Evolutionary conservation across 2,113 vertebrate genomes (phyloP), one percentile per base, ranked within the genome.

Genomic region (Daphoenositta chrysoptera): DNA sequence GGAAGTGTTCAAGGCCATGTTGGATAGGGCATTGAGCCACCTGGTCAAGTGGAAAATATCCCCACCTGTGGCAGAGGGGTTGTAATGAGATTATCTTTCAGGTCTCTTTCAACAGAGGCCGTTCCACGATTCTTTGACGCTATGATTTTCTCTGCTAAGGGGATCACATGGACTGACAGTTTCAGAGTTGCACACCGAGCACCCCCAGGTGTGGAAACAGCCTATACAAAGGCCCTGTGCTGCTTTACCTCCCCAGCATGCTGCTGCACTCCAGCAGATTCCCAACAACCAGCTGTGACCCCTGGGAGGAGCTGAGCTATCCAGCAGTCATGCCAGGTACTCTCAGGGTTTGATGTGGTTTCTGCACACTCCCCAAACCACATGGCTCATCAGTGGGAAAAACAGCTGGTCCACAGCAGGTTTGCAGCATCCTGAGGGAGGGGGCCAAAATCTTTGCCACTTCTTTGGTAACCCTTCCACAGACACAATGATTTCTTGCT

Each of bases 361-460:
- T 79, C 82, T 72, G 28, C 3, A 6, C 2, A 0, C 31, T 70
- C n/a, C 22, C 17, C 42, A 79, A 14, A 50, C 5, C 26, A 50
- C 6, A 2, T 1, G 1, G 33, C 20, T 70, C 9, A 7, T 24
- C 42, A 54, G 13, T 2, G 1, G 16, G 28, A n/a, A 65, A 37
- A 61, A 7, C 35, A 16, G 2, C 24, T 78, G 40, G 11, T 71
- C 21, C 3, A 2, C 19, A 82, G 64, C 35, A 73, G 24, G 60
- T 72, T n/a, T 24, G 3, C 27, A 80, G 48, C 37, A 73, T 35
- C 12, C 0, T 4, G 5, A 5, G 0, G 24, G 21, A 91, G 28
- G 7, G 13, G 3, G 22, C 3, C 63, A 75, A 92, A 89, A 44
- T n/a, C 53, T 54, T 73, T 3, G 1, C 33, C 39, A 56, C 17